Conservation (phyloP, 2,797 vertebrate genomes). For the Amblyraja radiata region DNA sequence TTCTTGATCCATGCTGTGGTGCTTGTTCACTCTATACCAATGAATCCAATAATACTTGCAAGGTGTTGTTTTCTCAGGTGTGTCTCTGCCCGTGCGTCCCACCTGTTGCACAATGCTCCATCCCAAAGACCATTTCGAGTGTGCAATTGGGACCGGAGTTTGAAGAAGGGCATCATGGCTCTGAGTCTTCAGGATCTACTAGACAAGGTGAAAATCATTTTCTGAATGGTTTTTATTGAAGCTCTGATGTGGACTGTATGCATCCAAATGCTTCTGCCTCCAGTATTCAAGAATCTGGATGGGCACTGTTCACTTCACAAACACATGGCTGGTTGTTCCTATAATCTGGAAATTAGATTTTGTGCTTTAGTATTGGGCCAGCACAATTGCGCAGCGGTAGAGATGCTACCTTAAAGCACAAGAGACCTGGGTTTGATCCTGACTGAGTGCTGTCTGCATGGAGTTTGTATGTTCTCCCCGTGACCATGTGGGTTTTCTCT, state of each 20-base stretch:
- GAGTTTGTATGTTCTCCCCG: too few species aligned
- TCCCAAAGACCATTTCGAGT: constrained; percentile 64
- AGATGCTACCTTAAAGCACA: too few species aligned
- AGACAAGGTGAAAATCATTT: constrained; percentile 1
- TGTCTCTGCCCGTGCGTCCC: constrained; percentile 66
- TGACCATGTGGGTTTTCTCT: too few species aligned
- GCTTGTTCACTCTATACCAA: not conserved
- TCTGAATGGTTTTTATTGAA: too few species aligned
- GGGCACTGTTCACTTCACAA: not conserved
- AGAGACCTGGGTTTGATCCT: too few species aligned
- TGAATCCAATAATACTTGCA: not conserved
- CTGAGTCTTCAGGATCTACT: constrained; percentile 61
- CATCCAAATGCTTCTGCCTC: not conserved
- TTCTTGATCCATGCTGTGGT: not conserved
- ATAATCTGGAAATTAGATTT: not conserved
- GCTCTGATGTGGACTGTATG: not conserved
- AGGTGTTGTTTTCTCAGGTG: constrained; percentile 47
- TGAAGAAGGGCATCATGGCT: constrained; percentile 81
- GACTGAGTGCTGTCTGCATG: too few species aligned
- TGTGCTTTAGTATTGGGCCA: too few species aligned
- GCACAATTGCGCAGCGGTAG: too few species aligned
- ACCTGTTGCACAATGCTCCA: constrained; percentile 58
- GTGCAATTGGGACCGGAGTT: constrained; percentile 66
- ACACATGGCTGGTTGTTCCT: not conserved
- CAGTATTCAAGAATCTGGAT: not conserved